phyloP scores from a whole-genome alignment of 2,797 vertebrate species.

The Sebastes iracundus region DNA sequence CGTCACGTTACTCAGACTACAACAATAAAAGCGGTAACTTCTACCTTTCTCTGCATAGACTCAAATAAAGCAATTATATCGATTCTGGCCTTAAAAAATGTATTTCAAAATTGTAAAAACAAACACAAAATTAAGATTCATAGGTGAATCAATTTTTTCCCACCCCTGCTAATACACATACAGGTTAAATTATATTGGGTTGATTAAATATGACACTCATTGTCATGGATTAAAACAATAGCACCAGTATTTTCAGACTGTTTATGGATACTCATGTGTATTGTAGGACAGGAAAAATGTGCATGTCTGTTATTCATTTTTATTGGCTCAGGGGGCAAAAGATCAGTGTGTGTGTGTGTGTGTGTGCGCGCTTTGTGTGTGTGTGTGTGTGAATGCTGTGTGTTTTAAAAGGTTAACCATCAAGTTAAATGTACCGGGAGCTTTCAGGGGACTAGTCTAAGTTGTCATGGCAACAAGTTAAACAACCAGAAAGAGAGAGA shows the following conservation, averaged over 20 bases:
- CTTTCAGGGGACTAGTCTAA: background rate
- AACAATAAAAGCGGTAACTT: no score
- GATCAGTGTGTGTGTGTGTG: background rate
- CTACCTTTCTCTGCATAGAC: no score
- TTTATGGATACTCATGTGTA: background rate
- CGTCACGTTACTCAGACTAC: no score
- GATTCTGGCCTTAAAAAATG: no score
- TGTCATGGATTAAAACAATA: background rate
- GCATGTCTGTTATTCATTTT: background rate
- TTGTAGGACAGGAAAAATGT: background rate
- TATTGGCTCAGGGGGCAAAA: background rate
- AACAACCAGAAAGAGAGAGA: background rate
- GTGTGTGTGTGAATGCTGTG: background rate
- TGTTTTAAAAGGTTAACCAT: conserved; percentile 52
- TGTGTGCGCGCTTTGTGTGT: background rate
- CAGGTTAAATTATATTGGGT: background rate
- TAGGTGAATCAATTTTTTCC: no score
- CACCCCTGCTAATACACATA: background rate
- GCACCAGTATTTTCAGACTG: background rate
- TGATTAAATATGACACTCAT: background rate
- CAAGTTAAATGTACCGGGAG: conserved; percentile 6
- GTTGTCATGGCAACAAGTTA: conserved; percentile 39
- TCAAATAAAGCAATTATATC: no score
- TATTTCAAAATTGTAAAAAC: no score
- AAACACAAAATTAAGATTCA: no score